phyloP scores from a whole-genome alignment of 2,797 vertebrate species.

The Euphonia xanthogaster region DNA sequence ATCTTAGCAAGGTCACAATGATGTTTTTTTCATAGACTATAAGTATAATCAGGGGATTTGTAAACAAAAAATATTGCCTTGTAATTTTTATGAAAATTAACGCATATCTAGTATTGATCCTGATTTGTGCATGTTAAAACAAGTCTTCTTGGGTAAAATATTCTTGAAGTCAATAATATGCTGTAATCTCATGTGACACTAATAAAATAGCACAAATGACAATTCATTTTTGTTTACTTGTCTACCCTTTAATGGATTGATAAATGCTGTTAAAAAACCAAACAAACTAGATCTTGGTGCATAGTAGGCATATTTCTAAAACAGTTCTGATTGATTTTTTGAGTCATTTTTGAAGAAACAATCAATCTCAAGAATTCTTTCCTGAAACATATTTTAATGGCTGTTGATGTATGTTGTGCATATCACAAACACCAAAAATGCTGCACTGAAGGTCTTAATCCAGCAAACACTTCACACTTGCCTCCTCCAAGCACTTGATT shows the following conservation, averaged over 20 bases:
- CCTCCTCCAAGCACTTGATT: not conserved
- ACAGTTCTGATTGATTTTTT: constrained; percentile 78
- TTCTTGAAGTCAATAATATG: constrained; percentile 75
- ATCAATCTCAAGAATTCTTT: constrained; percentile 72
- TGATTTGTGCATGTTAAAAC: constrained; percentile 77
- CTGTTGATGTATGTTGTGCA: constrained; percentile 45
- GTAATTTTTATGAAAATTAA: constrained; percentile 73
- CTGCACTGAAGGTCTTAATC: not conserved
- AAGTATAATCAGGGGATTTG: constrained; percentile 64
- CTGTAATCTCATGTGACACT: constrained; percentile 78
- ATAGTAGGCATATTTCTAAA: constrained; percentile 79
- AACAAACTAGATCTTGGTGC: constrained; percentile 65
- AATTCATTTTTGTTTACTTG: constrained; percentile 80
- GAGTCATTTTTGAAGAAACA: constrained; percentile 68
- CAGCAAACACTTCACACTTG: not conserved
- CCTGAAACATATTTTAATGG: constrained; percentile 67
- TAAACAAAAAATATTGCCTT: constrained; percentile 62
- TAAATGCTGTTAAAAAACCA: constrained; percentile 67
- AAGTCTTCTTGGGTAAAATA: constrained; percentile 72
- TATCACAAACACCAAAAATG: constrained; percentile 20
- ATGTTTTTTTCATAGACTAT: constrained; percentile 40
- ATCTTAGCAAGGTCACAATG: constrained; percentile 50
- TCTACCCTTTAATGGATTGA: constrained; percentile 73
- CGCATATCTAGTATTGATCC: constrained; percentile 75
- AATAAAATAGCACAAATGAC: constrained; percentile 80